Evolutionary conservation across 2,113 vertebrate species (phyloP).

Genomic region (Chlorocebus sabaeus): DNA sequence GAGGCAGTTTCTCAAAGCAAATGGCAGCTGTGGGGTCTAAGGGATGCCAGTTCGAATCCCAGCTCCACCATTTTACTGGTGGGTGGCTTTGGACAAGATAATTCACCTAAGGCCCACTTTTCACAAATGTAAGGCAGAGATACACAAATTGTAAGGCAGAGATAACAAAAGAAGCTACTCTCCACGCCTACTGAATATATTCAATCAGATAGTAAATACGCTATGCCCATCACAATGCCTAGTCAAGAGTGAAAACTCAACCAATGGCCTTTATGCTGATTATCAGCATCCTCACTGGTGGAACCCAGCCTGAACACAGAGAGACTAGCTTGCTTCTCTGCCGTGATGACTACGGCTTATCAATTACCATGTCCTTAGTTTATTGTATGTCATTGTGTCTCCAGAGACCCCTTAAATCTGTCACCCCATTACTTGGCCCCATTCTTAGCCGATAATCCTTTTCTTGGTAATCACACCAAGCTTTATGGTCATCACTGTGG

Average conservation of each 20-base stretch:
- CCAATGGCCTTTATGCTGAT: not conserved
- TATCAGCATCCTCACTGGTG: not conserved
- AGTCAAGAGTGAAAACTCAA: not conserved
- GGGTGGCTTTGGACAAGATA: not conserved
- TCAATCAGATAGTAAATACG: not conserved
- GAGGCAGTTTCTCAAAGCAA: not conserved
- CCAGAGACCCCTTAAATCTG: not conserved
- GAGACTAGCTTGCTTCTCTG: not conserved
- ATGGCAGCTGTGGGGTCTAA: not conserved
- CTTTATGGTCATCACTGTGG: not conserved
- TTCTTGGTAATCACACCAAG: not conserved
- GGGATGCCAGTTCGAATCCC: not conserved
- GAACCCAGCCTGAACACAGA: not conserved
- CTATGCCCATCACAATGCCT: too few relatives aligned
- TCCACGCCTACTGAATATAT: not conserved
- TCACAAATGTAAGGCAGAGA: not conserved
- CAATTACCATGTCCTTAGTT: not conserved
- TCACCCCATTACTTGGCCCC: not conserved
- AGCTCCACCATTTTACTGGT: not conserved
- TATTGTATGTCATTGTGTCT: not conserved
- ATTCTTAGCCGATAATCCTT: not conserved
- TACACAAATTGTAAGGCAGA: not conserved
- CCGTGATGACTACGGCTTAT: not conserved
- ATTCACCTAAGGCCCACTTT: not conserved
- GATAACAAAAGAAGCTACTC: not conserved